Conservation (phyloP, 2,888 invertebrate species). For the Vesta saturnalis region DNA sequence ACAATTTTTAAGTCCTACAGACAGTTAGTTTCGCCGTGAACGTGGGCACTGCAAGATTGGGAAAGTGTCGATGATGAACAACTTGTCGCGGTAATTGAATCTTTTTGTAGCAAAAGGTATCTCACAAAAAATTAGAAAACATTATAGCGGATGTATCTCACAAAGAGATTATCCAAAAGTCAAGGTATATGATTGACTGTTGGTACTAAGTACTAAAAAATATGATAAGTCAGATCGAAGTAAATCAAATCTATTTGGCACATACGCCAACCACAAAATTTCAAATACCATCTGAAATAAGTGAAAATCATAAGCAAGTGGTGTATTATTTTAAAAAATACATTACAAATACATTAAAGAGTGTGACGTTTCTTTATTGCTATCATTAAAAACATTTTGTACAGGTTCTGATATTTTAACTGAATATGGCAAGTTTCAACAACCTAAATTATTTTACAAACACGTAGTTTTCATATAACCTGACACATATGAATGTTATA, state of each 20-base stretch:
- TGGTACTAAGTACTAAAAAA: not conserved
- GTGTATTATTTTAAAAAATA: not conserved
- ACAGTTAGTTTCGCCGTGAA: not conserved
- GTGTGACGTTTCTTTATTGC: not conserved
- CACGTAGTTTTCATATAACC: not conserved
- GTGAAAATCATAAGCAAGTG: not conserved
- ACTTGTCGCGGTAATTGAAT: not conserved
- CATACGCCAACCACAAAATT: not conserved
- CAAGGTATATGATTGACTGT: not conserved
- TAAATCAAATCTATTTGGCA: not conserved
- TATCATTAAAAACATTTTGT: not conserved
- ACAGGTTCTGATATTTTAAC: not conserved
- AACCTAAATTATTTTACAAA: not conserved
- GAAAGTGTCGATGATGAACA: not conserved
- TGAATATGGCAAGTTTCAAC: not conserved
- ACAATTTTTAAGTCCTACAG: not conserved
- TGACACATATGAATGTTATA: not conserved
- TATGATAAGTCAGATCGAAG: not conserved
- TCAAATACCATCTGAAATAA: not conserved
- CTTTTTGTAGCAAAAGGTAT: not conserved
- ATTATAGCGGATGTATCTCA: not conserved
- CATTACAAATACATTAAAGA: not conserved
- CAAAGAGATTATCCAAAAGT: not conserved
- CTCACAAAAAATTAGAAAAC: not conserved
- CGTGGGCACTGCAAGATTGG: not conserved